Evolutionary conservation across 2,113 vertebrate genomes (phyloP).

Genomic region (Parus major): DNA sequence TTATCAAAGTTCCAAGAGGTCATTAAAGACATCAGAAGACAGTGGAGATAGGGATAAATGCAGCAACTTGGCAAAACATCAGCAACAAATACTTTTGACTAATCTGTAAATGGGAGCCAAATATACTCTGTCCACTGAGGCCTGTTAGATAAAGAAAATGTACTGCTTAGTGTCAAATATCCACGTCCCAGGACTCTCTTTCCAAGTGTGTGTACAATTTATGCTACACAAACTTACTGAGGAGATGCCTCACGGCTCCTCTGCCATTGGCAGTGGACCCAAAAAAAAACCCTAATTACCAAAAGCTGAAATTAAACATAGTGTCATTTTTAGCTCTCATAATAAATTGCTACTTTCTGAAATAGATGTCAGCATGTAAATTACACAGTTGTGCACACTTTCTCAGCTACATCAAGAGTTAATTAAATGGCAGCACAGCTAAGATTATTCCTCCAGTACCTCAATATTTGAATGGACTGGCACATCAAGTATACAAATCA

Average conservation of each 20-base stretch:
- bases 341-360: neutral
- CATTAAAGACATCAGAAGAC: neutral
- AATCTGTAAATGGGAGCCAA: neutral
- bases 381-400: neutral
- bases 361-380: neutral
- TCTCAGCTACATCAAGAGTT: neutral
- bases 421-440: neutral
- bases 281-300: neutral
- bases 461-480: neutral
- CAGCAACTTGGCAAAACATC: neutral
- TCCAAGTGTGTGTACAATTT: neutral
- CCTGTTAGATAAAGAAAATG: conserved; percentile 1
- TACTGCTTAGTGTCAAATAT: conserved; percentile 43
- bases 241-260: neutral
- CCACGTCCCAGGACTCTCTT: neutral
- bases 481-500: neutral
- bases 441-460: neutral
- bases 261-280: neutral
- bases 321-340: neutral
- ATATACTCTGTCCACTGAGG: neutral
- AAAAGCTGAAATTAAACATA: neutral
- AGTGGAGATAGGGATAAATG: neutral
- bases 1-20: neutral
- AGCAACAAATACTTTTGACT: neutral
- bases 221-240: conserved; percentile 1